A percentile compares a stretch with the other conserved stretches of the same genome.
These are phyloP conservation scores for Rosalia funebris DNA, from an alignment of 2,888 invertebrate genomes.

Conservation along the genomic window DNA sequence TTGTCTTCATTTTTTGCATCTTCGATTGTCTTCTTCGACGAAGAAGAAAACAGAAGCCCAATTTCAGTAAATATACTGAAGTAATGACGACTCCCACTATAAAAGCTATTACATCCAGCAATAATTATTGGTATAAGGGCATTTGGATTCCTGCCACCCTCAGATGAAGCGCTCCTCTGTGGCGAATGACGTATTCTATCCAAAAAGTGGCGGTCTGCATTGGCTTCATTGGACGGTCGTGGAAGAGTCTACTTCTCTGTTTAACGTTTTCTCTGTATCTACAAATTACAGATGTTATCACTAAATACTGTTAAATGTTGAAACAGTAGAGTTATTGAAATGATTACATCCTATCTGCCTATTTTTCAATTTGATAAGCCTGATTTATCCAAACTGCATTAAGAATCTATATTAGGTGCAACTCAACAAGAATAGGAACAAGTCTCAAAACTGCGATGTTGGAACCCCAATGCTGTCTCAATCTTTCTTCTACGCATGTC, in stretches of 20 bases:
- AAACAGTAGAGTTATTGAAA: too few species aligned
- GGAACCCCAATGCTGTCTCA: too few species aligned
- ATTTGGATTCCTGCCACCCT: constrained; percentile 48
- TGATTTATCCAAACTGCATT: too few species aligned
- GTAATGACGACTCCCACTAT: not conserved
- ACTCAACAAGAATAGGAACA: too few species aligned
- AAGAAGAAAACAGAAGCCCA: not conserved
- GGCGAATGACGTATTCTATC: constrained; percentile 54
- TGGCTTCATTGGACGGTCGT: constrained; percentile 52
- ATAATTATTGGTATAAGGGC: constrained; percentile 50
- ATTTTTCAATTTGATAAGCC: too few species aligned
- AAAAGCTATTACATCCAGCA: constrained; percentile 49
- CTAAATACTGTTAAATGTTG: too few species aligned
- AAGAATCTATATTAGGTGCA: too few species aligned
- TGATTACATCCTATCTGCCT: too few species aligned
- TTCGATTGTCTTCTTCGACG: not conserved
- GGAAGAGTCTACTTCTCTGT: constrained; percentile 47
- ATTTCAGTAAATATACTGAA: not conserved
- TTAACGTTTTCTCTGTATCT: constrained; percentile 50
- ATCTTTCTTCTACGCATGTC: too few species aligned
- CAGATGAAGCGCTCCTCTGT: constrained; percentile 54
- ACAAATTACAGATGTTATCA: too few species aligned
- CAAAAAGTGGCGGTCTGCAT: constrained; percentile 53
- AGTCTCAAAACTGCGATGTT: too few species aligned
- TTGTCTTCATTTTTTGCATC: not conserved